Evolutionary conservation across 2,888 invertebrate species (phyloP).

Genomic region (Octonoba sinensis): DNA sequence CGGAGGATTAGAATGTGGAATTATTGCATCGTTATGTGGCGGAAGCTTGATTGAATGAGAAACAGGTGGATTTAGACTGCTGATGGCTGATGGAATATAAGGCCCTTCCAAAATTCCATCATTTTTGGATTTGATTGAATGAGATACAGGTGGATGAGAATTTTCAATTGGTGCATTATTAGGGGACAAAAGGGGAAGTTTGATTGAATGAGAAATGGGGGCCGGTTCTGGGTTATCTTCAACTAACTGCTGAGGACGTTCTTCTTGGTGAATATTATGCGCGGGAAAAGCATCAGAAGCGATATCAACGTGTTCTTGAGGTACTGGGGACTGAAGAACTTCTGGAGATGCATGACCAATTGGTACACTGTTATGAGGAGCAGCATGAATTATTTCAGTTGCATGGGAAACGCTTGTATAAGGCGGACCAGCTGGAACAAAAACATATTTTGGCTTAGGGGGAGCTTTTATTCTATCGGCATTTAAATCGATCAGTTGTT

Average conservation of each 20-base stretch:
- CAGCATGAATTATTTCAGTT: constrained; percentile 44
- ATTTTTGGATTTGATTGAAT: constrained; percentile 9
- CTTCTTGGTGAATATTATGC: too few species aligned
- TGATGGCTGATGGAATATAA: not conserved
- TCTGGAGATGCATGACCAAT: not conserved
- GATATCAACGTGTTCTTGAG: not conserved
- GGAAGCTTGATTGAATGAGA: not conserved
- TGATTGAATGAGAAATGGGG: not conserved
- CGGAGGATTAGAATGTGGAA: not conserved
- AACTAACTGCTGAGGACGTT: not conserved
- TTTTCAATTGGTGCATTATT: not conserved
- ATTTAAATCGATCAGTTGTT: too few species aligned
- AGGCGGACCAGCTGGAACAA: constrained; percentile 33
- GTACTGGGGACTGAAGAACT: not conserved
- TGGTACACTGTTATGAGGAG: not conserved
- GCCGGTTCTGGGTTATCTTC: not conserved
- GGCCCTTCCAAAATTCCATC: not conserved
- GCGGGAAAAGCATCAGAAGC: not conserved
- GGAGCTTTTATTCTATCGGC: not conserved
- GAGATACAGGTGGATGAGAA: not conserved
- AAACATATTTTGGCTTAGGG: constrained; percentile 16
- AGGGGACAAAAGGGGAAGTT: not conserved
- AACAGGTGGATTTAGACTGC: not conserved
- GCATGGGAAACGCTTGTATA: constrained; percentile 26
- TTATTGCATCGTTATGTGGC: not conserved